Evolutionary conservation across 2,888 invertebrate genomes (phyloP), one percentile per base, ranked within the genome.

Genomic region (Xanthorhoe designata): DNA sequence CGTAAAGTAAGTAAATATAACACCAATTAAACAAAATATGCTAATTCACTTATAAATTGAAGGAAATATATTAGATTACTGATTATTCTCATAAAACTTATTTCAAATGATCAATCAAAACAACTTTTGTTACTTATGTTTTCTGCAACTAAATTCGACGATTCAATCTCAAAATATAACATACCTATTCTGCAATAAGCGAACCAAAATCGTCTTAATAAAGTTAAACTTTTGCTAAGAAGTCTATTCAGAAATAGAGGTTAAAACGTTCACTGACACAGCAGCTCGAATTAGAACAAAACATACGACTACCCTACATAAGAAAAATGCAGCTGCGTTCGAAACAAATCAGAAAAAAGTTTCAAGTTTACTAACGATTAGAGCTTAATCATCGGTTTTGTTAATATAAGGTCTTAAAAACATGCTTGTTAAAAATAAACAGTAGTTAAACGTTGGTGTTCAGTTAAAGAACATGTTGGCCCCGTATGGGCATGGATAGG

Each of bases 291-390:
- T 60, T 45, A 61, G 51, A 66, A 69, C 68, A 73, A 75, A 77
- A 79, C 75, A 63, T 49, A 73, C 65, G 61, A 75, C 82, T 84
- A 83, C 82, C 81, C 83, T 75, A 61, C 51, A 76, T 70, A 81
- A 77, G 78, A 84, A 81, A 81, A 84, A 78, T 67, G 77, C 88
- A 88, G 84, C 88, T 87, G 88, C 79, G 78, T 71, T 75, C 78
- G 75, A 73, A 84, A 84, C 84, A 87, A 81, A 72, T 72, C 55
- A 70, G 63, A 78, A 80, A 86, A 86, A 86, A 77, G 58, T 59
- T 38, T 42, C 47, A 32, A 59, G 10, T 38, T 19, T 6, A 52
- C 47, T 19, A 19, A 38, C 35, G 58, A 18, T 58, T 50, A 32
- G 2, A 59, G 7, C 15, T n/a, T 51, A 50, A 51, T 35, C 50